Conservation (phyloP, 2,113 vertebrate species). For the Pollachius pollachius region DNA sequence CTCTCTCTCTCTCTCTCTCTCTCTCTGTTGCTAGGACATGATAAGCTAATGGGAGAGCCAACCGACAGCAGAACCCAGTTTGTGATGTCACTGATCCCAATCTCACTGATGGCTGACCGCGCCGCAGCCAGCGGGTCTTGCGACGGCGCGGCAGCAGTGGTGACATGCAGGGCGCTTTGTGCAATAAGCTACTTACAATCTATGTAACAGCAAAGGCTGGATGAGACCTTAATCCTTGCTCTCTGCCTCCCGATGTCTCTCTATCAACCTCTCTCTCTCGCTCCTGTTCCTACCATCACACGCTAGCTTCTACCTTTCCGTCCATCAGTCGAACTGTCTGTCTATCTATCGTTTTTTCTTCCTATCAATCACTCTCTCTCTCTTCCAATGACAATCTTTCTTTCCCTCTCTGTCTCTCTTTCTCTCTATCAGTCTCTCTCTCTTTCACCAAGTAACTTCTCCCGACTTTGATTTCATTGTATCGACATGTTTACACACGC, state of each 20-base stretch:
- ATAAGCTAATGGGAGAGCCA: too few relatives aligned
- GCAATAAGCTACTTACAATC: slow-evolving; percentile 73
- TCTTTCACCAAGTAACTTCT: too few relatives aligned
- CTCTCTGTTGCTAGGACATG: too few relatives aligned
- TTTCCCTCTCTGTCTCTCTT: too few relatives aligned
- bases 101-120: too few relatives aligned
- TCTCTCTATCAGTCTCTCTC: too few relatives aligned
- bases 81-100: too few relatives aligned
- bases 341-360: background rate
- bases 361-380: background rate
- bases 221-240: slow-evolving; percentile 48
- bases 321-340: background rate
- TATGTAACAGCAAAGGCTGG: slow-evolving; percentile 71
- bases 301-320: slow-evolving; percentile 17
- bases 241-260: slow-evolving; percentile 5
- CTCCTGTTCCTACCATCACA: background rate
- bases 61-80: too few relatives aligned
- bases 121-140: too few relatives aligned
- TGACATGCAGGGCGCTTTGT: slow-evolving; percentile 66
- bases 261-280: background rate
- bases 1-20: too few relatives aligned
- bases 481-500: too few relatives aligned
- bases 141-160: slow-evolving; percentile 6
- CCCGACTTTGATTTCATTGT: too few relatives aligned
- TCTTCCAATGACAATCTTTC: background rate